Base-by-base conservation (phyloP, 2,888 invertebrate genomes). In the Andrena trimmerana region DNA sequence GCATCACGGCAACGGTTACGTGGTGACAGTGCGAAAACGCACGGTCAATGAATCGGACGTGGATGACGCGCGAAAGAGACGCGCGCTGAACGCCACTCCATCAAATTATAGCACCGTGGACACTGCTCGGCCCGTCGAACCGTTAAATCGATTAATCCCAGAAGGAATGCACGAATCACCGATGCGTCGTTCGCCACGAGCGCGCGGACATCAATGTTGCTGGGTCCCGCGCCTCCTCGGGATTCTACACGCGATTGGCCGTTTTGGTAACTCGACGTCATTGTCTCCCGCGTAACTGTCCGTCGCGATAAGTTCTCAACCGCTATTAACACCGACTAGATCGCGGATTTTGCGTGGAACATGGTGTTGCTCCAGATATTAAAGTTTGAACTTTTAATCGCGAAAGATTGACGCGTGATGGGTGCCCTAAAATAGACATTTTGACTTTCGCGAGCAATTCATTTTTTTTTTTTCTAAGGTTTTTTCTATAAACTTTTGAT, bases 1-100 rank as follows among this genome's bases (percentile, higher is more conserved):
- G 85, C 88, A 90, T 89, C 87, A 86, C 84, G 84, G 85, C 86
- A 91, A 89, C 91, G 89, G 90, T 91, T 90, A 90, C 85, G 86
- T 84, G 86, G 90, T 92, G 92, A 92, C 92, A 90, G 85, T 89
- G 92, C 92, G 89, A 91, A 91, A 92, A 90, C 83, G 86, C 86
- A 87, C 89, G 88, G 84, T 88, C 90, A 90, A 92, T 90, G 91
- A 91, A 91, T 92, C 88, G 89, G 90, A 92, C 90, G 87, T 88
- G 90, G 89, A 90, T 89, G 90, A 90, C 86, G 84, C 86, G 86
- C 84, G 87, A 89, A 82, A 87, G 89, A 88, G 86, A 88, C 81
- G 89, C 73, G 79, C 86, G 82, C 86, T 87, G 87, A 86, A 88
- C 87, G 88, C 86, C 89, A 90, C 88, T 91, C 89, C 85, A 89